Conservation (phyloP, 2,888 invertebrate genomes). For the Mechanitis messenoides region DNA sequence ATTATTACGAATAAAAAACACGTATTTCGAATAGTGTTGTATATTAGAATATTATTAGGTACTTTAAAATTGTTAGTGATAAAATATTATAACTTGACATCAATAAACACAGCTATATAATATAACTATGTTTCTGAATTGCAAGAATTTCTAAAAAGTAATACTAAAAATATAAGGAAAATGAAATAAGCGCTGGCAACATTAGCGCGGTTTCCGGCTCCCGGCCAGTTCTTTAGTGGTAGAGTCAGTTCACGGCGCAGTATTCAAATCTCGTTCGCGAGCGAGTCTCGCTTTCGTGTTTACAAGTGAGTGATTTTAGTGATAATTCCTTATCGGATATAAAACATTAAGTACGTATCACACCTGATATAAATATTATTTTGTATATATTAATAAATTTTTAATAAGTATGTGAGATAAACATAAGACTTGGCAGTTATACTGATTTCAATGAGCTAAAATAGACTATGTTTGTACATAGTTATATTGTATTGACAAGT, state of each 20-base stretch:
- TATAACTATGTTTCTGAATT: not conserved
- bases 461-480: not conserved
- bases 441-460: not conserved
- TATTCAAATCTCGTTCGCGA: slow-evolving; percentile 36
- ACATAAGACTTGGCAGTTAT: slow-evolving; percentile 21
- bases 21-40: too few relatives aligned
- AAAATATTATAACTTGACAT: not conserved
- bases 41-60: too few relatives aligned
- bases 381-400: too few relatives aligned
- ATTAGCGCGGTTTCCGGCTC: slow-evolving; percentile 33
- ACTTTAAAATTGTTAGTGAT: too few relatives aligned
- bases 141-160: not conserved
- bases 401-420: slow-evolving; percentile 8
- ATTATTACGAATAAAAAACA: too few relatives aligned
- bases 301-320: slow-evolving; percentile 52
- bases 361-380: too few relatives aligned
- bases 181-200: slow-evolving; percentile 39
- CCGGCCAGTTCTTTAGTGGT: slow-evolving; percentile 24
- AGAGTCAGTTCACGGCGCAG: slow-evolving; percentile 29
- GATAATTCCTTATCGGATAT: slow-evolving; percentile 39
- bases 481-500: not conserved
- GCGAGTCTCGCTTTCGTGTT: slow-evolving; percentile 54
- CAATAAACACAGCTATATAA: not conserved
- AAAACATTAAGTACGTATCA: too few relatives aligned
- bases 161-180: slow-evolving; percentile 21